phyloP scores from a whole-genome alignment of 2,113 vertebrate species.

The Podilymbus podiceps region DNA sequence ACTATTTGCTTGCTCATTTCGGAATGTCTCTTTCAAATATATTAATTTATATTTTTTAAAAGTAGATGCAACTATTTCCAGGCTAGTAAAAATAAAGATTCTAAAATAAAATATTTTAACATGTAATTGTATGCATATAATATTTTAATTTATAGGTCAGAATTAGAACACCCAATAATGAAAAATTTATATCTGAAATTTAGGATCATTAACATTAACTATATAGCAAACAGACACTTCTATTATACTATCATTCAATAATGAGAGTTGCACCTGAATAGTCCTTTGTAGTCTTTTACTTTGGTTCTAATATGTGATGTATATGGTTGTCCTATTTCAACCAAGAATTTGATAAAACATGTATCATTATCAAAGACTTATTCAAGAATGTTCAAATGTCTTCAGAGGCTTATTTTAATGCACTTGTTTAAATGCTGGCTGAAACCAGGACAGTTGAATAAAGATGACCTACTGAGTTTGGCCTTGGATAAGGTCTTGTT shows the following conservation, averaged over 20 bases:
- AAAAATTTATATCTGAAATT: not conserved
- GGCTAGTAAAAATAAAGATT: not conserved
- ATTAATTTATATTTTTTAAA: not conserved
- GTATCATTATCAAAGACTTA: not conserved
- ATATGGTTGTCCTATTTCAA: not conserved
- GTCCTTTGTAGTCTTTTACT: not conserved
- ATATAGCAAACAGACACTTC: not conserved
- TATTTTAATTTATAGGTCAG: not conserved
- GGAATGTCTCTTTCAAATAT: not conserved
- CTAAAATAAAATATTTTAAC: not conserved
- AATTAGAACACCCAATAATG: not conserved
- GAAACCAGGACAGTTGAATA: not conserved
- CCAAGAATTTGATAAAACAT: not conserved
- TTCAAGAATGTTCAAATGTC: not conserved
- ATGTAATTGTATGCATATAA: not conserved
- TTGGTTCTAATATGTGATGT: not conserved
- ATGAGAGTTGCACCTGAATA: not conserved
- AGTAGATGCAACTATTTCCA: not conserved
- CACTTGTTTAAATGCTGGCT: not conserved
- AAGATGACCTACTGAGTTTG: not conserved
- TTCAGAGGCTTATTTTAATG: not conserved
- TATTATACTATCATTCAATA: not conserved
- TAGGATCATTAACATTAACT: not conserved
- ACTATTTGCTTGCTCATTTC: not conserved
- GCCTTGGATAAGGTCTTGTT: not conserved